Base-by-base conservation (phyloP, 2,113 vertebrate species). In the Gnathonemus echidnorhynchus region DNA sequence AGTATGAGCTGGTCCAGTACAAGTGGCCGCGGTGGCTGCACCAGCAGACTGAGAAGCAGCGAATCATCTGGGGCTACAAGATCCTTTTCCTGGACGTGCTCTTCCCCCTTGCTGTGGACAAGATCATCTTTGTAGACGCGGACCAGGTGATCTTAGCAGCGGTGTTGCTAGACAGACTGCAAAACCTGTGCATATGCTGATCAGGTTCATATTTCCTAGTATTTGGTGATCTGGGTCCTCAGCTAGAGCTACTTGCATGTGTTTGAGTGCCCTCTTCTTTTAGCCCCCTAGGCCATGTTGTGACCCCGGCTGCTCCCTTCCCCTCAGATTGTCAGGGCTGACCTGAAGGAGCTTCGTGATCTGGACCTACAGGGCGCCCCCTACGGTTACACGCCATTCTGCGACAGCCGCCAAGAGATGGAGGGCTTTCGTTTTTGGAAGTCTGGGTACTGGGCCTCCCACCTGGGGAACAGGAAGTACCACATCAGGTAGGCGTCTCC, bases 341-440 rank as follows among this genome's bases (percentile, higher is more conserved):
- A 99, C 94, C 94, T 99, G 50, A 99, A 96, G 91, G 97, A 99
- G 86, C 95, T 99, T 42, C 95, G 96, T 91, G 98, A 99, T 86
- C 93, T 99, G 0, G 93, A 98, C 90, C 94, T 99, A 58, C 96
- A 94, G 3, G 98, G 98, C 0, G 98, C 98, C 87, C 98, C 98
- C 17, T 99, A 99, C 39, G 98, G 98, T 0, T 99, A 99, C 88
- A 98, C 98, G 0, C 98, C 98, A 0, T 99, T 99, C 92, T 99
- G 98, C 90, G 98, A 99, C 50, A 99, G 98, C 93, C 97, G 98
- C 53, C 93, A 89, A 45, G 98, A 99, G 89, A 99, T 99, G 98
- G 98, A 99, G 4, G 98, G 98, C 0, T 99, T 99, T 91, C 98
- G 98, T 24, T 99, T 99, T 93, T 99, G 98, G 98, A 99, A 98